Percentiles rank a stretch among this genome's conserved stretches.
Evolutionary conservation across 2,888 invertebrate species (phyloP).

Genomic region (Synergus laeviventris): DNA sequence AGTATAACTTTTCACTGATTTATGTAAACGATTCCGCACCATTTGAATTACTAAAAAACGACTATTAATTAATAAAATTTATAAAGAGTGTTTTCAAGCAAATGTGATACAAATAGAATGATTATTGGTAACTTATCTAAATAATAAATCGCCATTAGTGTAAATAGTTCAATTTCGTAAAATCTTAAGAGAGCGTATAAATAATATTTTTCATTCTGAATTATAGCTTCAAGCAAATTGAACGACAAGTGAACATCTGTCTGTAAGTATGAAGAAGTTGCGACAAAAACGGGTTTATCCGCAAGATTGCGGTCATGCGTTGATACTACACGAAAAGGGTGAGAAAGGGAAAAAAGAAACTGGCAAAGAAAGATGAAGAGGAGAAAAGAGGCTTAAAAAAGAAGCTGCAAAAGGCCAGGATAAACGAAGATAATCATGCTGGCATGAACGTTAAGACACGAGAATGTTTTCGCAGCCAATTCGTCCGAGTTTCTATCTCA

Average conservation of each 20-base stretch:
- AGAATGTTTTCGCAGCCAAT: conserved; percentile 27
- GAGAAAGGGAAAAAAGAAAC: conserved; percentile 47
- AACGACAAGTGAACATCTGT: conserved; percentile 52
- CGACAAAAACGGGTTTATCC: conserved; percentile 60
- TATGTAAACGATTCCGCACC: no score
- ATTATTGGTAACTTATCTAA: background rate
- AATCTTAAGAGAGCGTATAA: conserved; percentile 41
- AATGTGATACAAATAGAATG: no score
- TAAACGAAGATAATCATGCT: conserved; percentile 58
- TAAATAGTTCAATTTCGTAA: conserved; percentile 16
- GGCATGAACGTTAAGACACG: conserved; percentile 31
- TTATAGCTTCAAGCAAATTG: conserved; percentile 50
- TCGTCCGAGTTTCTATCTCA: background rate
- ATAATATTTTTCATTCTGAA: conserved; percentile 50
- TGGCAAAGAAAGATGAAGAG: conserved; percentile 41
- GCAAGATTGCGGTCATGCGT: conserved; percentile 54
- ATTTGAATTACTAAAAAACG: no score
- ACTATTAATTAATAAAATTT: no score
- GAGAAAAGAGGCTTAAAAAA: conserved; percentile 44
- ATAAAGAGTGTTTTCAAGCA: no score
- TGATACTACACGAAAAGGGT: conserved; percentile 24
- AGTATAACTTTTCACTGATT: no score
- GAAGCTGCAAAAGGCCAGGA: conserved; percentile 53
- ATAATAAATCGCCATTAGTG: background rate
- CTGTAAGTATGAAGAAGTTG: conserved; percentile 52